These are phyloP conservation scores for Camelus bactrianus DNA, from an alignment of 2,113 vertebrate species.

Conservation along the genomic window DNA sequence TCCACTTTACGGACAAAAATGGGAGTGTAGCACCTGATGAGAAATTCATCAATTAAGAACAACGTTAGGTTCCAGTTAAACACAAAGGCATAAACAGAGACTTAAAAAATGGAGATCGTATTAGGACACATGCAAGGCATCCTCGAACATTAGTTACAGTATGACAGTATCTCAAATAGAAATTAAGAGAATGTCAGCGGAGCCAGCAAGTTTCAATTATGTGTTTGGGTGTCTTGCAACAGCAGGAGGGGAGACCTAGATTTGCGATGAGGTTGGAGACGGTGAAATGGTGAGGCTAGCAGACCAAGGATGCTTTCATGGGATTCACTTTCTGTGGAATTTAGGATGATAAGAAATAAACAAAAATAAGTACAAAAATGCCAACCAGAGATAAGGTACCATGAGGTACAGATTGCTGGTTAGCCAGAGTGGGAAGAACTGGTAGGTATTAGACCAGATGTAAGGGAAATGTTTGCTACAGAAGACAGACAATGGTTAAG, in stretches of 20 bases:
- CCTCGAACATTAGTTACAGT: background rate
- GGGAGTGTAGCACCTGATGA: background rate
- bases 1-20: background rate
- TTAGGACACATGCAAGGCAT: background rate
- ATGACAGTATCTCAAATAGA: background rate
- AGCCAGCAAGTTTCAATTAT: background rate
- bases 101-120: background rate
- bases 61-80: background rate
- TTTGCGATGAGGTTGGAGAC: background rate
- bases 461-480: background rate
- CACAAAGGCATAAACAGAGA: background rate
- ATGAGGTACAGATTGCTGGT: background rate
- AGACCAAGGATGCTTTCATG: background rate
- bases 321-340: background rate
- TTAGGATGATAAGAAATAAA: background rate
- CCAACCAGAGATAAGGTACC: background rate
- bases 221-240: background rate
- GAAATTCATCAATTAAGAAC: background rate
- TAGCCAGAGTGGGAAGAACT: background rate
- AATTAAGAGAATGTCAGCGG: background rate
- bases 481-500: background rate
- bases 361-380: background rate
- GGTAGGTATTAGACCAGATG: background rate
- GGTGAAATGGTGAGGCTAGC: background rate
- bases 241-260: background rate